Percentiles rank a stretch among this genome's conserved stretches.
Conservation (phyloP, 1,140 invertebrate species). For the Eueides isabella region DNA sequence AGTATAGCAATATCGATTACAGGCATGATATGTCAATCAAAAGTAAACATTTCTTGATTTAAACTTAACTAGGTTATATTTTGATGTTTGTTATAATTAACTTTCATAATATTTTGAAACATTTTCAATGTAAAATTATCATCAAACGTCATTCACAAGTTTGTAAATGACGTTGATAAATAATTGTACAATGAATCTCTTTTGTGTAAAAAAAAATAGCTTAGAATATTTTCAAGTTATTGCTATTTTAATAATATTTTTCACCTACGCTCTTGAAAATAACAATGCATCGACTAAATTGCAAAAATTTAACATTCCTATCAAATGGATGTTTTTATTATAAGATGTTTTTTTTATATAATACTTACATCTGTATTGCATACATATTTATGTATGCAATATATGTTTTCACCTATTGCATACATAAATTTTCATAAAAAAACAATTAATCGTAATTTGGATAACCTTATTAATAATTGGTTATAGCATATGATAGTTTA, state of each 20-base stretch:
- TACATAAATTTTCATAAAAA: no score
- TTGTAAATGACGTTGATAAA: background rate
- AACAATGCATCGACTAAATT: no score
- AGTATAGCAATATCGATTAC: background rate
- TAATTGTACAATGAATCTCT: background rate
- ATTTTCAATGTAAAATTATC: conserved; percentile 1
- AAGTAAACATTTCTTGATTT: background rate
- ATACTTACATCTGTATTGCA: no score
- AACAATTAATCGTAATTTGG: background rate
- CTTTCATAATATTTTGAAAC: conserved; percentile 6
- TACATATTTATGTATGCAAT: no score
- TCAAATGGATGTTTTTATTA: no score
- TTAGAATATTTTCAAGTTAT: no score
- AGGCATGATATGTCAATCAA: background rate
- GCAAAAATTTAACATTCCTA: no score
- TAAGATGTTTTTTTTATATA: no score
- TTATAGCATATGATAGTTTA: background rate
- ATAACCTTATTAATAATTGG: background rate
- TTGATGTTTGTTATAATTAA: background rate
- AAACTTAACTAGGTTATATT: background rate
- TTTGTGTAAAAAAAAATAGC: no score
- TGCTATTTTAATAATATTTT: no score
- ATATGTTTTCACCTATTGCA: no score
- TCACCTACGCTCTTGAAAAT: no score
- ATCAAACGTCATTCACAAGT: background rate